Evolutionary conservation across 2,113 vertebrate genomes (phyloP), one percentile per base, ranked within the genome.

Genomic region (Psilopogon haemacephalus): DNA sequence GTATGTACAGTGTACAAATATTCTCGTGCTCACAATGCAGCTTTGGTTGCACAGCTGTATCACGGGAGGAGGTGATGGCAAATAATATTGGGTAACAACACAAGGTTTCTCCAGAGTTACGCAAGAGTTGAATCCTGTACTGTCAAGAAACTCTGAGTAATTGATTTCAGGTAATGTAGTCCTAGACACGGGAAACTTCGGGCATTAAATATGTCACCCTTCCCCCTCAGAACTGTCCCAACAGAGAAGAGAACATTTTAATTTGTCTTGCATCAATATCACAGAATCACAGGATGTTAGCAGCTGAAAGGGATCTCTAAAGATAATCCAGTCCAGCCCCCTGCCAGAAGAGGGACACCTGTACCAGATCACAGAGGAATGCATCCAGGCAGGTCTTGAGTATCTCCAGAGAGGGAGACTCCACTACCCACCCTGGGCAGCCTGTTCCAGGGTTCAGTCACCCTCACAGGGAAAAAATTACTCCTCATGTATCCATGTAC

Each of bases 101-200:
- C 42, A 38, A 86, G n/a, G 16, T 46, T 86, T 78, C 74, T 65
- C 70, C 52, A 62, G 75, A 63, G 42, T 94, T 93, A 78, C 80
- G 18, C 86, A 88, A 84, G 2, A 3, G 35, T 11, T 84, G 60
- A 58, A 86, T 86, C 14, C 32, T 3, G 2, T 40, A 35, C 42
- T 32, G n/a, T 72, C 77, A 72, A 84, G 88, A 72, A 90, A 75
- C 59, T 56, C n/a, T 4, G 3, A 37, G 32, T 72, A 44, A 46
- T 35, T 83, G n/a, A 78, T 74, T 81, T 72, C 37, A 30, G 83
- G 58, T 91, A 86, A 50, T 1, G 13, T 68, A 92, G 42, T 30
- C 35, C 33, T n/a, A 23, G 63, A 6, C 46, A n/a, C 42, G 27
- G 24, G 37, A 70, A 80, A 56, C 50, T 77, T 44, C 21, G 9